Evolutionary conservation across 2,113 vertebrate genomes (phyloP).

Genomic region (Tor tambroides): DNA sequence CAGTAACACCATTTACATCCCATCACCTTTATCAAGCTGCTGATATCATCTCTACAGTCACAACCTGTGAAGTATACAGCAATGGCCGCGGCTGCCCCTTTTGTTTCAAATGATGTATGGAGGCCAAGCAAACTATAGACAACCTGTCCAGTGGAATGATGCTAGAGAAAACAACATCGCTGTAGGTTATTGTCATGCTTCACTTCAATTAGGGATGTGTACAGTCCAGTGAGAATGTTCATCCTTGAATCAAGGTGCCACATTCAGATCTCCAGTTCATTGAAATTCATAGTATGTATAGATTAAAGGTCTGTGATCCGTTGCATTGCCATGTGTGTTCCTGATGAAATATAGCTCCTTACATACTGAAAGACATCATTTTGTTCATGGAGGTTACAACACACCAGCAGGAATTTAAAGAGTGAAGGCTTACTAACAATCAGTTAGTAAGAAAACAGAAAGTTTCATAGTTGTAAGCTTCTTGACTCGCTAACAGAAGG

Average conservation of each 20-base stretch:
- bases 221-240: slow-evolving; percentile 65
- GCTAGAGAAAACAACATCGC: slow-evolving; percentile 73
- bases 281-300: slow-evolving; percentile 63
- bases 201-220: slow-evolving; percentile 66
- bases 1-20: neutral
- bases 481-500: neutral
- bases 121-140: slow-evolving; percentile 66
- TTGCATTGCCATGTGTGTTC: neutral
- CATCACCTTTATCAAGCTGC: neutral
- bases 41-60: neutral
- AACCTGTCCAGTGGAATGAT: slow-evolving; percentile 71
- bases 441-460: neutral
- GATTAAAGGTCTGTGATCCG: slow-evolving; percentile 8
- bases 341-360: neutral
- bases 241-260: slow-evolving; percentile 78
- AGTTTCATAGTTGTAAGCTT: neutral
- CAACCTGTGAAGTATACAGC: neutral
- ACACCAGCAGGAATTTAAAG: neutral
- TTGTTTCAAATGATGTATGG: slow-evolving; percentile 70
- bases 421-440: neutral
- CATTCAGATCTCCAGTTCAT: slow-evolving; percentile 30
- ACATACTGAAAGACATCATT: neutral
- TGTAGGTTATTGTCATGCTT: slow-evolving; percentile 79
- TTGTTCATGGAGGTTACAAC: neutral
- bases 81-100: slow-evolving; percentile 50